These are phyloP conservation scores for Enteromius argenteus DNA, from an alignment of 2,797 vertebrate genomes.

Conservation along the genomic window DNA sequence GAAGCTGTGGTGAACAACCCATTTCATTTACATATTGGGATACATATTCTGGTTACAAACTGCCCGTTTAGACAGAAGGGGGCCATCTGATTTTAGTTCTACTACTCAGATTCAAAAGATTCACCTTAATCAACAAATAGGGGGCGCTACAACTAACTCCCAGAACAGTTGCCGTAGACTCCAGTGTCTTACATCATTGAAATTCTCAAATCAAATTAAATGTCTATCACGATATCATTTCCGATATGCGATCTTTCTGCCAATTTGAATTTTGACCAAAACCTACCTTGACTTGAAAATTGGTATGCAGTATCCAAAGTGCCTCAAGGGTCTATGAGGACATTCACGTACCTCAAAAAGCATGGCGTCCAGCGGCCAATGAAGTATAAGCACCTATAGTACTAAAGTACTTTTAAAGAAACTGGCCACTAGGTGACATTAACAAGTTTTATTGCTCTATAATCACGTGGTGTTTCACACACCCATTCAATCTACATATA, in stretches of 20 bases:
- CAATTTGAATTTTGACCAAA: background rate
- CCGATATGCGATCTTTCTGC: background rate
- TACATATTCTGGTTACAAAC: background rate
- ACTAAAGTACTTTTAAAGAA: background rate
- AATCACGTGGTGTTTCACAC: background rate
- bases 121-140: background rate
- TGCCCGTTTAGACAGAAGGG: background rate
- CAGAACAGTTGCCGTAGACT: background rate
- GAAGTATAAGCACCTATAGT: background rate
- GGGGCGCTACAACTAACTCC: background rate
- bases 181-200: background rate
- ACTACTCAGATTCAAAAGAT: background rate
- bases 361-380: background rate
- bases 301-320: background rate
- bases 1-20: constrained; percentile 56
- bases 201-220: background rate
- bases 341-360: background rate
- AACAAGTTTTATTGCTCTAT: background rate
- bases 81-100: background rate
- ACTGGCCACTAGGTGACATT: background rate
- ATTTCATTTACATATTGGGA: too few species aligned
- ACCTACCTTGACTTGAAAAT: background rate
- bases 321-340: background rate
- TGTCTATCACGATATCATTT: background rate
- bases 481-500: background rate